A percentile compares a stretch with the other conserved stretches of the same genome.
Conservation (phyloP, 2,113 vertebrate genomes). For the Ornithorhynchus anatinus region DNA sequence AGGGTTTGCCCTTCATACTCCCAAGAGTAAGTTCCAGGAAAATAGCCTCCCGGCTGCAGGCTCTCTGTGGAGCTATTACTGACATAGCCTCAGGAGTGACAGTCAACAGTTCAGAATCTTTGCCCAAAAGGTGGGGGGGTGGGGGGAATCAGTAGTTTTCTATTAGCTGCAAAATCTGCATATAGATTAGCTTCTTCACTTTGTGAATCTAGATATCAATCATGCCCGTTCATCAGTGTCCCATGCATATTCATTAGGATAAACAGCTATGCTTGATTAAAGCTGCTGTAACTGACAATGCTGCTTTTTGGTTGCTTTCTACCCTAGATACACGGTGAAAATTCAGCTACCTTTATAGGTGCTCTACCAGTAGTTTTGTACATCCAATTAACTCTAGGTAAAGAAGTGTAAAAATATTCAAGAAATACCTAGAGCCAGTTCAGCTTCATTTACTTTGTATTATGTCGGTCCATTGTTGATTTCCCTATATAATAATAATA, state of each 20-base stretch:
- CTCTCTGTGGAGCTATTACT: not conserved
- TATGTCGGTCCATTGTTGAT: too few species aligned
- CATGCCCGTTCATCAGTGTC: slow-evolving; percentile 52
- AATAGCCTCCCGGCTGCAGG: too few species aligned
- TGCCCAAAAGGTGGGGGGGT: slow-evolving; percentile 21
- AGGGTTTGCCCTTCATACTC: too few species aligned
- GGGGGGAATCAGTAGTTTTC: slow-evolving; percentile 27
- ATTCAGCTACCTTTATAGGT: too few species aligned
- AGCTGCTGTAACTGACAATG: slow-evolving; percentile 28
- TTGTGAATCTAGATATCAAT: slow-evolving; percentile 48
- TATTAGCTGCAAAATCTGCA: slow-evolving; percentile 52
- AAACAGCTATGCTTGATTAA: slow-evolving; percentile 29
- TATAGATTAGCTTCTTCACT: slow-evolving; percentile 47
- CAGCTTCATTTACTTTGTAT: too few species aligned
- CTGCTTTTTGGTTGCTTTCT: slow-evolving; percentile 26
- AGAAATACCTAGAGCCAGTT: too few species aligned
- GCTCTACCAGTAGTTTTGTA: too few species aligned
- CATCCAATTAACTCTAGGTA: too few species aligned
- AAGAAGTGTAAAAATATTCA: too few species aligned
- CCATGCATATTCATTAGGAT: slow-evolving; percentile 55
- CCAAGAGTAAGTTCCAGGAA: too few species aligned
- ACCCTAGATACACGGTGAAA: too few species aligned
- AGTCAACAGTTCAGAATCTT: slow-evolving; percentile 12
- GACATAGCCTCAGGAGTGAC: not conserved
- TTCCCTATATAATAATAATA: too few species aligned